Evolutionary conservation across 2,888 invertebrate species (phyloP), one percentile per base, ranked within the genome.

Genomic region (Tupiocoris notatus): DNA sequence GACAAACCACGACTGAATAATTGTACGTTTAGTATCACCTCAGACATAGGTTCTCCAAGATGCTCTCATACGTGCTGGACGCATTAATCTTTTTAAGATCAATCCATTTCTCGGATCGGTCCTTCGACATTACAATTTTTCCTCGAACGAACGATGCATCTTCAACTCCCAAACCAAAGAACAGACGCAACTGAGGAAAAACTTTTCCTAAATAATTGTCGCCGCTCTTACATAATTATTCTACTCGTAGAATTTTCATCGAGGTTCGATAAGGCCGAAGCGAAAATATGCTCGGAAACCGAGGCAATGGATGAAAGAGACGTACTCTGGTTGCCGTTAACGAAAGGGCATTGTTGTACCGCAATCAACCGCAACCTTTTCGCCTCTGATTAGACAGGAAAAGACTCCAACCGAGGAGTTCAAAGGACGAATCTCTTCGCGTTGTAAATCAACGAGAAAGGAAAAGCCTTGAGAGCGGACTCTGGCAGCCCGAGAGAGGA

Each of bases 291-390:
- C 6, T 39, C 39, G 39, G 39, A 39, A 39, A 39, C 39, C 6
- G 39, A 39, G 39, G 39, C 6, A 7, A 39, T 12, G 12, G 39
- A 39, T 39, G 39, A 39, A 39, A 39, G 39, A 12, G 39, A 39
- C 39, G 12, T 39, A 39, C 39, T 12, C 12, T 12, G 6, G 12
- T 39, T 12, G 7, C 67, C 57, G 12, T 25, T 70, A 70, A 70
- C 70, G 70, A 70, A 70, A 59, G 59, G 24, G 59, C 59, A 70
- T 70, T 70, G 70, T 70, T 70, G 59, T 59, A 67, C 70, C 59
- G 70, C 70, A 70, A 70, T 70, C 70, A 70, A 70, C 70, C 39
- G 39, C 39, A 58, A 70, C 70, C 70, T 70, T 70, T 39, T 70
- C 59, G 70, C 2, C 70, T 70, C 59, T 70, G 70, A 70, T 70